Evolutionary conservation across 2,113 vertebrate species (phyloP).

Genomic region (Python bivittatus): DNA sequence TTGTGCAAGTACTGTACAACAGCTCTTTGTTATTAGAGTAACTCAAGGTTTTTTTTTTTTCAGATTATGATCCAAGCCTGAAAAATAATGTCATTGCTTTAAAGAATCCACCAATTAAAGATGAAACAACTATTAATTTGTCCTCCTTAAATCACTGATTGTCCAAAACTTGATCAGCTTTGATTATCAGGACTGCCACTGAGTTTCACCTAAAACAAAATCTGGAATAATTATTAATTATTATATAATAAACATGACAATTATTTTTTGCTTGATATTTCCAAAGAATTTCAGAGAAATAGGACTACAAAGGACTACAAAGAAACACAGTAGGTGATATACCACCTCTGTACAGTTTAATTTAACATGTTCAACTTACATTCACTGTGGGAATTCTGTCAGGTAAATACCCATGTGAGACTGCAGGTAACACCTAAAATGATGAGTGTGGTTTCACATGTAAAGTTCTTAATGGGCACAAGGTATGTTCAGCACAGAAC

Average conservation of each 20-base stretch:
- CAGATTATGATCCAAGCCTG: neutral
- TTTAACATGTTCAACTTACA: neutral
- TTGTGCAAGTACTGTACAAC: neutral
- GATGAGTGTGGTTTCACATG: too few relatives aligned
- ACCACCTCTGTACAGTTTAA: neutral
- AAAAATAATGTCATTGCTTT: neutral
- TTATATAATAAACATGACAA: too few relatives aligned
- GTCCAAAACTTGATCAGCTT: neutral
- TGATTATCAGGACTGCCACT: neutral
- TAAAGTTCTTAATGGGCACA: too few relatives aligned
- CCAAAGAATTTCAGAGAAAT: neutral
- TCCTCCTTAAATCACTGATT: neutral
- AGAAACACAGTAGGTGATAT: neutral
- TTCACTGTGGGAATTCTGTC: neutral
- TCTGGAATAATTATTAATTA: neutral
- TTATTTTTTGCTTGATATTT: neutral
- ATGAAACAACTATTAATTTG: neutral
- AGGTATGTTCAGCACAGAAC: too few relatives aligned
- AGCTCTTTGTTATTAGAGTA: neutral
- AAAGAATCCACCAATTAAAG: neutral
- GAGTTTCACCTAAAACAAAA: neutral
- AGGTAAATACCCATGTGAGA: neutral
- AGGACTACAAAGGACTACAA: neutral
- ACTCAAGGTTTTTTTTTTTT: neutral
- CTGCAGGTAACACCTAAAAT: neutral